Base-by-base conservation (phyloP, 1,140 invertebrate species). In the Dendrolimus punctatus region DNA sequence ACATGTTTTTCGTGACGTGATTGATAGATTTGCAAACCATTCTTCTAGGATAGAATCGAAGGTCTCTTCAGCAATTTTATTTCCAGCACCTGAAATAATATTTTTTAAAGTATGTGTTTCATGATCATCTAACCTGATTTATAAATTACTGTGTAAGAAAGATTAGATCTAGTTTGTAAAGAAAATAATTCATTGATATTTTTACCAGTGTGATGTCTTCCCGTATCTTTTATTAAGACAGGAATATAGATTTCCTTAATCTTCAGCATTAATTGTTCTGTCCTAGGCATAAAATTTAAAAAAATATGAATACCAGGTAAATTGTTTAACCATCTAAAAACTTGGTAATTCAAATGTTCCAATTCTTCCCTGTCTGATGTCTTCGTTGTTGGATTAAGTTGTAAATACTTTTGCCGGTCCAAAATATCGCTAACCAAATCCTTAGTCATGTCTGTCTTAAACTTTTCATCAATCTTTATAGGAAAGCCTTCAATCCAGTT, bases 271-370 rank as follows among this genome's bases (percentile, higher is more conserved):
- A 51, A 40, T 51, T 4, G 5, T 6, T 51, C 50, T 3, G 41
- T 51, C 39, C 10, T 36, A 8, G 43, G 8, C 37, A 45, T 45
- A 6, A 51, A 39, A 39, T 43, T 37, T 39, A 36, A 3, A 8
- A 51, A n/a, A 10, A 44, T 43, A 6, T 10, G 5, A n/a, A 8
- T 8, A n/a, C 54, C 47, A 8, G 51, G 40, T 3, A 64, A 9
- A 48, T 48, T 58, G 45, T 58, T 64, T n/a, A 60, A 41, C 58
- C 55, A 64, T 47, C 59, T 55, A 49, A 58, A 64, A 44, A 64
- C 54, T 46, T 64, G 62, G 39, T 64, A 64, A 39, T 53, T 55
- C 40, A 64, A 40, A 40, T 57, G 43, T 8, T 64, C 56, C 5
- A 64, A 39, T 46, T 64, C 62, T 39, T 55, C 53, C n/a, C 38